Evolutionary conservation across 2,113 vertebrate genomes (phyloP).

Genomic region (Salvelinus fontinalis): DNA sequence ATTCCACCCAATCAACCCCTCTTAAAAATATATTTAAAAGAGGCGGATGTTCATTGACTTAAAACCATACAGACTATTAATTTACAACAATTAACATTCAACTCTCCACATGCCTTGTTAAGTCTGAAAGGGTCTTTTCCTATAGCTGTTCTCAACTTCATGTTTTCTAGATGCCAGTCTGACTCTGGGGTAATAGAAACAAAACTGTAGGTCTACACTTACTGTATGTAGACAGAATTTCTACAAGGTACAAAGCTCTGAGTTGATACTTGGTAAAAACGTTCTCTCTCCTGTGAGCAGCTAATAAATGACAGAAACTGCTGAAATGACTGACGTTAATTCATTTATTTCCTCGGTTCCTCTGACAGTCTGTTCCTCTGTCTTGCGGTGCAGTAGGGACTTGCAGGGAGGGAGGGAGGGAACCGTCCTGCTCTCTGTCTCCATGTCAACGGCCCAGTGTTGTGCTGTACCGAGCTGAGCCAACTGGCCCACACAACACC

Average conservation of each 20-base stretch:
- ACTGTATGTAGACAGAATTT: too few relatives aligned
- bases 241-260: too few relatives aligned
- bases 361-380: slow-evolving; percentile 2
- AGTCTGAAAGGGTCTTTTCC: background rate
- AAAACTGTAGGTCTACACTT: background rate
- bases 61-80: background rate
- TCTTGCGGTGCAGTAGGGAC: slow-evolving; percentile 31
- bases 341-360: background rate
- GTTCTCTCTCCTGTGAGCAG: too few relatives aligned
- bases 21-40: background rate
- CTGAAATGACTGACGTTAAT: background rate
- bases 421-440: slow-evolving; percentile 50
- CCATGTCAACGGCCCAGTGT: slow-evolving; percentile 62
- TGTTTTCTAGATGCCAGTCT: background rate
- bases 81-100: too few relatives aligned
- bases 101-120: background rate
- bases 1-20: background rate
- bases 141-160: background rate
- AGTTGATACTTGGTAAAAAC: too few relatives aligned
- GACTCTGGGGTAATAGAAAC: background rate
- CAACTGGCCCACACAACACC: slow-evolving; percentile 59
- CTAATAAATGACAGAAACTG: background rate
- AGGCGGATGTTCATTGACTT: background rate
- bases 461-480: slow-evolving; percentile 56
- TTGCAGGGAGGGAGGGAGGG: slow-evolving; percentile 52